Evolutionary conservation across 2,888 invertebrate species (phyloP), one percentile per base, ranked within the genome.

Genomic region (Agonopterix subpropinquella): DNA sequence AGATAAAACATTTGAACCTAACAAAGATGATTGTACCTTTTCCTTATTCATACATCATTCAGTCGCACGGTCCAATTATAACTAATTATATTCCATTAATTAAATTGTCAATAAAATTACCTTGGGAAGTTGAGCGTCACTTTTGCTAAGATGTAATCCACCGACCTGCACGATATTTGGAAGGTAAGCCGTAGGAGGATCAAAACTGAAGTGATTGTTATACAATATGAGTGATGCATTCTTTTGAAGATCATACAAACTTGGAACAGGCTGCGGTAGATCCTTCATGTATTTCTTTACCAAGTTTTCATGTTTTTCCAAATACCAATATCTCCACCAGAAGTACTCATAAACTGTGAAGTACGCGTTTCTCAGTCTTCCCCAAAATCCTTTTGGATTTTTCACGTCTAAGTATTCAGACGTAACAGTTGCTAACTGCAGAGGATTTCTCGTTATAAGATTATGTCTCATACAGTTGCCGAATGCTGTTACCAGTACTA

Each of bases 131-230:
- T 69, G 59, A 0, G 55, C 59, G 41, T 73, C 67, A 53, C 70
- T 79, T 41, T 72, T 66, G 11, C 71, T 73, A 4, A 89, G 65
- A 69, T 92, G 91, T 45, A 86, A 64, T 28, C 91, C 91, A 11
- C 91, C 91, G 45, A 92, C 80, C 60, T 91, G 90, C 1, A 91
- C 73, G 51, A 90, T 76, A 61, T 89, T 90, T 0, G 91, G 91
- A 2, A 89, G 74, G 18, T 86, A 76, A 0, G 91, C 90, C 7
- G 75, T 67, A 1, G 89, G 77, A 5, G 70, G 55, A 45, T 86
- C 84, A 50, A 87, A 80, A 64, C 88, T 89, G 43, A 80, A 85
- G 59, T 91, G 91, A 8, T 80, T 73, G 59, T 90, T 90, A 0
- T 87, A 59, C 28, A 91, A 61, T 28, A 89, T 64, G 52, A 90